Base-by-base conservation (phyloP, 64 coral and sea anemone genomes). In the Platygyra sinensis region DNA sequence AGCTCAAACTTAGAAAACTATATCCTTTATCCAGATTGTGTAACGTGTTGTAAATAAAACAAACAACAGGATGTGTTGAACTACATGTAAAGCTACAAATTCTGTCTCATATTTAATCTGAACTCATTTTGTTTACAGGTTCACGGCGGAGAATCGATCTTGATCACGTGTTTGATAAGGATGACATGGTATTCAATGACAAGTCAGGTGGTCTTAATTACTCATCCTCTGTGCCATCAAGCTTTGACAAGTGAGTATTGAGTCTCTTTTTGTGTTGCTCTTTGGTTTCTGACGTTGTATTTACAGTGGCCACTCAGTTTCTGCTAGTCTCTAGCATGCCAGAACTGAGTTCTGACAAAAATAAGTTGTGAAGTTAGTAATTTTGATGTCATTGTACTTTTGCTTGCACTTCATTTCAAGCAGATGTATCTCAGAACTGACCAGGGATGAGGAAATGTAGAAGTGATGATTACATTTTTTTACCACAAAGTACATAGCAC, bases 151-250 rank as follows among this genome's bases (percentile, higher is more conserved):
- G 88, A 94, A 86, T 96, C 63, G 91, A 87, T 75, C 92, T 96
- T 83, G 95, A 96, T 77, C 87, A 76, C 24, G 83, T 94, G 7
- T 94, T 96, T 73, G 89, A 93, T 1, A 93, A 81, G 87, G 95
- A 96, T 62, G 71, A 90, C 25, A 64, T 90, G 12, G 63, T 84
- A 18, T 94, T 90, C 61, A 88, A 32, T 49, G 91, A 94, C 16
- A 93, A 94, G 27, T 84, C 89, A 52, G 46, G 89, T 17, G 33
- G 72, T n/a, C 61, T 74, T 52, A 89, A 89, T 77, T 89, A 91
- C 24, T 93, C 93, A 25, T 90, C 88, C 4, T 93, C 95, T 31
- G 84, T 92, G 10, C 91, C 91, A 17, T 93, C 88, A 36, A 90
- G 78, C 60, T 94, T 86, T 59, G 91, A 94, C 91, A 93, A 62